Base-by-base conservation (phyloP, 2,113 vertebrate species). In the Amphilophus citrinellus region DNA sequence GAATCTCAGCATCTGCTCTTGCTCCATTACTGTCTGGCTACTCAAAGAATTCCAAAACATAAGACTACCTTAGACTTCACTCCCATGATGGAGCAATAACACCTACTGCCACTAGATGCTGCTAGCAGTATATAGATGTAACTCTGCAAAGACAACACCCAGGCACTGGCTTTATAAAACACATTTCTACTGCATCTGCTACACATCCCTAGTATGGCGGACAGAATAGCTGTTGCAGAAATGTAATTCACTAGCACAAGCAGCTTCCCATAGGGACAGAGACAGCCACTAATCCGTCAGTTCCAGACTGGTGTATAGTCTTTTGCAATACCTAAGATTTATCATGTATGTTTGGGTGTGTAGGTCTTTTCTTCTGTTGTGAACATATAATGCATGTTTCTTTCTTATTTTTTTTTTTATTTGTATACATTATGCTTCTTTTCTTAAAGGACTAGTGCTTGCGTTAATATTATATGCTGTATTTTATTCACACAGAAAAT, bases 41-140 rank as follows among this genome's bases (percentile, higher is more conserved):
- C 22, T 77, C 9, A 3, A 65, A 56, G 78, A 2, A 3, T 35
- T 0, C 37, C 10, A 39, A 53, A 71, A 77, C 11, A 13, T 27
- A 7, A 68, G 8, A 3, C 5, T 56, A 42, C 22, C 30, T 20
- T 24, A 20, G 9, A 37, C 5, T 1, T 17, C n/a, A 61, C 17
- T 65, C 4, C 24, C 20, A 47, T 61, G 39, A 66, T 4, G 37
- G 17, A 58, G 50, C 73, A 84, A 18, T 82, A 68, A 60, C 9
- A 63, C 5, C 10, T 50, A n/a, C 60, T 50, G 65, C 94, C 96
- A 94, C 93, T 94, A 95, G 96, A 91, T 95, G 96, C 94, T 81
- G 85, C 4, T 73, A 90, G 65, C 62, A 80, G 80, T 53, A 60
- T 53, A 84, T 35, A 77, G 27, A 73, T 89, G 79, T 32, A 77